phyloP scores from a whole-genome alignment of 1,140 invertebrate genomes.

The Drosophila busckii region DNA sequence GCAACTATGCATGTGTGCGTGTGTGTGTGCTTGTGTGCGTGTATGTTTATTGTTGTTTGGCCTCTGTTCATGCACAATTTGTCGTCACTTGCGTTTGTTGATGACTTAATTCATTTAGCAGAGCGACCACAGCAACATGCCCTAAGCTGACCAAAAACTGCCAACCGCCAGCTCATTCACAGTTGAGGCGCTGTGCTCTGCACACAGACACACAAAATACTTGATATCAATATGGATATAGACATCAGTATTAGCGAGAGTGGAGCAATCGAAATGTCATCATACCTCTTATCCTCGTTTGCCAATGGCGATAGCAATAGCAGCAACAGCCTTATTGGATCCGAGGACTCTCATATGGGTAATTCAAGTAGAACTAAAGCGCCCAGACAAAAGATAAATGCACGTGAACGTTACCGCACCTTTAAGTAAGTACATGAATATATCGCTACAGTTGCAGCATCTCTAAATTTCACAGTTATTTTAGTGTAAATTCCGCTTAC shows the following conservation, averaged over 20 bases:
- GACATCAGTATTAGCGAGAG: conserved; percentile 3
- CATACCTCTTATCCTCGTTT: conserved; percentile 24
- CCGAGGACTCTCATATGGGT: conserved; percentile 35
- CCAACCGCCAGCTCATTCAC: conserved; percentile 35
- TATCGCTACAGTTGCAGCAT: background rate
- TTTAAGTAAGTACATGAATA: conserved; percentile 82
- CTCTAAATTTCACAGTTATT: background rate
- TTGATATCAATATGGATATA: conserved; percentile 14
- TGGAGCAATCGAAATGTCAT: background rate
- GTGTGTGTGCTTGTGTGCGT: conserved; percentile 16
- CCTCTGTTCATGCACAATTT: conserved; percentile 73
- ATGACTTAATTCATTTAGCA: conserved; percentile 78
- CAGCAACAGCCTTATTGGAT: conserved; percentile 19
- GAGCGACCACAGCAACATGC: background rate
- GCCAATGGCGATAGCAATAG: conserved; percentile 21
- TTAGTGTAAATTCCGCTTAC: conserved; percentile 93
- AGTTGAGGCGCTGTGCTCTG: conserved; percentile 16
- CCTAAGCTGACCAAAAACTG: conserved; percentile 13
- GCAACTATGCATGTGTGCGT: conserved; percentile 10
- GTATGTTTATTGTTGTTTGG: background rate
- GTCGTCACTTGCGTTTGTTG: conserved; percentile 64
- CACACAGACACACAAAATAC: background rate
- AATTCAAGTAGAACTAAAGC: conserved; percentile 5
- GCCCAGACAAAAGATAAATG: conserved; percentile 84
- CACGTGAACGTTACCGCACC: conserved; percentile 86